Evolutionary conservation across 2,797 vertebrate species (phyloP).

Genomic region (Neopelma chrysocephalum): DNA sequence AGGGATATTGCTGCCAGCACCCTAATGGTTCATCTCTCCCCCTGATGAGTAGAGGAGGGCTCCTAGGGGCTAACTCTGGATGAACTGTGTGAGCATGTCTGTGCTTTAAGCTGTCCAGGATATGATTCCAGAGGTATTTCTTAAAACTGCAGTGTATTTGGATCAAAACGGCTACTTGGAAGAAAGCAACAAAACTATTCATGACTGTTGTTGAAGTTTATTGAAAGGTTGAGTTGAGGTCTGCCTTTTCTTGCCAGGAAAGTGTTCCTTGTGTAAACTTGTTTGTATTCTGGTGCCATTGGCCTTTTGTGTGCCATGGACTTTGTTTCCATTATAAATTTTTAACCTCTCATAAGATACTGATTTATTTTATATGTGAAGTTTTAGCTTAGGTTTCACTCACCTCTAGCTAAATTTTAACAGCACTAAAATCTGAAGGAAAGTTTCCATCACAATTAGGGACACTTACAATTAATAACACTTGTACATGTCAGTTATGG

Average conservation of each 20-base stretch:
- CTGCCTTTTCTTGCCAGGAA: not conserved
- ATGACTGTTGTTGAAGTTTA: not conserved
- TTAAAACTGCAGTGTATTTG: not conserved
- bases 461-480: not conserved
- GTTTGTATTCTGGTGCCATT: not conserved
- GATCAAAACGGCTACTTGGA: not conserved
- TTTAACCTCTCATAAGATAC: not conserved
- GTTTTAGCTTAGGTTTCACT: not conserved
- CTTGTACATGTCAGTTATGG: not conserved
- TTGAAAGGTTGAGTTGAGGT: not conserved
- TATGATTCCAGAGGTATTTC: not conserved
- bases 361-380: not conserved
- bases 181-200: not conserved
- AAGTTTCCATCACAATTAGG: not conserved
- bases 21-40: not conserved
- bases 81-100: not conserved
- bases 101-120: not conserved
- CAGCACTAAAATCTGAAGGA: not conserved
- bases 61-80: not conserved
- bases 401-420: not conserved
- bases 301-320: not conserved
- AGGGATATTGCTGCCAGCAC: not conserved
- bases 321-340: not conserved
- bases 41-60: not conserved
- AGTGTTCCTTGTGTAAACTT: not conserved